phyloP scores from a whole-genome alignment of 2,888 invertebrate genomes.

The Caenorhabditis angaria region DNA sequence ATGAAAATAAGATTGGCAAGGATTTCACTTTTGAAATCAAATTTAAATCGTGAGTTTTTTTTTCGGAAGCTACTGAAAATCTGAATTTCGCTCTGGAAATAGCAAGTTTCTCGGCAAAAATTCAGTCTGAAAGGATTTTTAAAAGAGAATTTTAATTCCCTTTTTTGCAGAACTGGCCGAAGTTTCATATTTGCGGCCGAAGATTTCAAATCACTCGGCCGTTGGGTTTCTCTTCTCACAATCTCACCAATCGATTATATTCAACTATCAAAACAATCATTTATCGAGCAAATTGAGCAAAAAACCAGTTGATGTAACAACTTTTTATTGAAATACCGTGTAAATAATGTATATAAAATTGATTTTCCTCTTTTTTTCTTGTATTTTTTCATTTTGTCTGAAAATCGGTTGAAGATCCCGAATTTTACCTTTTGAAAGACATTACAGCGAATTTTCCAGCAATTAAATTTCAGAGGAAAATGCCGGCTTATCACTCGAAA shows the following conservation, averaged over 20 bases:
- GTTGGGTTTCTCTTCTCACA: slow-evolving; percentile 68
- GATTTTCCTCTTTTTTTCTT: not conserved
- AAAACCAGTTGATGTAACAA: slow-evolving; percentile 1
- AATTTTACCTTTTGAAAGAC: too few relatives aligned
- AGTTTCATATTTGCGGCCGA: slow-evolving; percentile 64
- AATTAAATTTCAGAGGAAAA: not conserved
- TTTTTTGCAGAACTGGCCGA: slow-evolving; percentile 55
- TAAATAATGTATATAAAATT: not conserved
- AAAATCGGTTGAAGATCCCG: too few relatives aligned
- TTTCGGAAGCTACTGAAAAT: not conserved
- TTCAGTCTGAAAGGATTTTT: slow-evolving; percentile 2
- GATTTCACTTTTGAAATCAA: slow-evolving; percentile 68
- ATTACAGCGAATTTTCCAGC: not conserved
- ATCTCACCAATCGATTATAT: slow-evolving; percentile 70
- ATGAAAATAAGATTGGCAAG: slow-evolving; percentile 69
- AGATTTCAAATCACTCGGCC: slow-evolving; percentile 62
- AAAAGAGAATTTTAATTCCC: slow-evolving; percentile 14
- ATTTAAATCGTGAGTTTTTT: slow-evolving; percentile 65
- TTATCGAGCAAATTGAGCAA: slow-evolving; percentile 53
- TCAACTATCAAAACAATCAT: slow-evolving; percentile 65
- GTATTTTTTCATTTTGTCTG: too few relatives aligned
- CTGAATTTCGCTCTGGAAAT: slow-evolving; percentile 23
- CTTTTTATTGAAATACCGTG: not conserved
- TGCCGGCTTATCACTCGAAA: slow-evolving; percentile 93
- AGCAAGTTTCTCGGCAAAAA: not conserved